These are phyloP conservation scores for Pteromalus puparum DNA, from an alignment of 1,140 invertebrate species.

Conservation along the genomic window DNA sequence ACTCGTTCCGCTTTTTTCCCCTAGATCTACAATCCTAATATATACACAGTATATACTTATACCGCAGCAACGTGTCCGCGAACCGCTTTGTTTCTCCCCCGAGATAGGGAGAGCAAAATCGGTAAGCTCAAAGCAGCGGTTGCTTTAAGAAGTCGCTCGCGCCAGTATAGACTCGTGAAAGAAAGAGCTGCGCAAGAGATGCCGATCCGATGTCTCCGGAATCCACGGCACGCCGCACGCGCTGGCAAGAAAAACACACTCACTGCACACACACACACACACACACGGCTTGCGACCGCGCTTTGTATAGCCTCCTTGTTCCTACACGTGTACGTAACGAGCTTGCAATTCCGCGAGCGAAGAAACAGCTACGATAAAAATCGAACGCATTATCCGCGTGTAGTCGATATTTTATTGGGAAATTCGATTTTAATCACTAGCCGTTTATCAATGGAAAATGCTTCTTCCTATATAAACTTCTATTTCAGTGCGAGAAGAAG, in stretches of 20 bases:
- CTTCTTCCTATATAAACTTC: too few relatives aligned
- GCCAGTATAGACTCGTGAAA: conserved; percentile 8
- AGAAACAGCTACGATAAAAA: background rate
- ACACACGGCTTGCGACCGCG: background rate
- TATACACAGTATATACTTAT: too few relatives aligned
- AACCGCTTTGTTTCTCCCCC: background rate
- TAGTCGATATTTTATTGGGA: conserved; percentile 19
- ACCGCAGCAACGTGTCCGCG: background rate
- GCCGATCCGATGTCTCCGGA: conserved; percentile 46
- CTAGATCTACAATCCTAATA: too few relatives aligned
- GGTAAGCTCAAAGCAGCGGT: conserved; percentile 40
- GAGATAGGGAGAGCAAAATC: background rate
- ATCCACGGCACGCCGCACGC: conserved; percentile 27
- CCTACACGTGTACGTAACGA: conserved; percentile 10
- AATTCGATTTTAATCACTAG: conserved; percentile 27
- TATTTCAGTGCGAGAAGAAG: too few relatives aligned
- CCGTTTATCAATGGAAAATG: too few relatives aligned
- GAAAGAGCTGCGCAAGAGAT: conserved; percentile 8
- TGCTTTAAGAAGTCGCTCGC: conserved; percentile 31
- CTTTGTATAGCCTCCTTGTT: conserved; percentile 19
- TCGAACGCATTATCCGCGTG: background rate
- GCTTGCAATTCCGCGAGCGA: conserved; percentile 11
- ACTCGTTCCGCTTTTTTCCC: background rate
- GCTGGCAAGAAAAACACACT: conserved; percentile 16
- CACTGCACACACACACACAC: too few relatives aligned